phyloP scores from a whole-genome alignment of 2,888 invertebrate species.

The Tineola bisselliella region DNA sequence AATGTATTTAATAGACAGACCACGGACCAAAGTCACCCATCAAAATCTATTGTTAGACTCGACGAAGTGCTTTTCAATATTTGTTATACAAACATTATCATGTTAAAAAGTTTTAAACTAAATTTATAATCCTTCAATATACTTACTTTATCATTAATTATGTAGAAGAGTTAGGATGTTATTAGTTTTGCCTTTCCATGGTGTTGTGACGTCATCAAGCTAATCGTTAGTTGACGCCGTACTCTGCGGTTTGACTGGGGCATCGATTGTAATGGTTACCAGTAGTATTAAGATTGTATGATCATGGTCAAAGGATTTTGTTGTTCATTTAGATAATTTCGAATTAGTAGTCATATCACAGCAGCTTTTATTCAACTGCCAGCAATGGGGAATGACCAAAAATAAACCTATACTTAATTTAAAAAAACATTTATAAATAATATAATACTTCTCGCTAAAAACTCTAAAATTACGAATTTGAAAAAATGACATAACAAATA shows the following conservation, averaged over 20 bases:
- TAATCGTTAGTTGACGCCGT: constrained; percentile 28
- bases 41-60: background rate
- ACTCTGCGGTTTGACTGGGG: constrained; percentile 29
- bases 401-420: too few species aligned
- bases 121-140: constrained; percentile 10
- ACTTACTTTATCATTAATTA: background rate
- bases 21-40: background rate
- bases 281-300: constrained; percentile 49
- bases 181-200: constrained; percentile 26
- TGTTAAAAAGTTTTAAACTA: background rate
- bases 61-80: background rate
- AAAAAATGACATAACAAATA: too few species aligned
- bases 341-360: constrained; percentile 55
- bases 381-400: constrained; percentile 23
- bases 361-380: constrained; percentile 53
- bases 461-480: too few species aligned
- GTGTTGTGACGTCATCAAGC: background rate
- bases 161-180: background rate
- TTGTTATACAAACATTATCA: background rate
- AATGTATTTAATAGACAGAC: background rate
- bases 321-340: constrained; percentile 28
- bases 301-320: constrained; percentile 40
- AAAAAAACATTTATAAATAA: too few species aligned
- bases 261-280: constrained; percentile 18
- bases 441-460: too few species aligned